These are phyloP conservation scores for Vimba vimba DNA, from an alignment of 2,113 vertebrate genomes.

Conservation along the genomic window DNA sequence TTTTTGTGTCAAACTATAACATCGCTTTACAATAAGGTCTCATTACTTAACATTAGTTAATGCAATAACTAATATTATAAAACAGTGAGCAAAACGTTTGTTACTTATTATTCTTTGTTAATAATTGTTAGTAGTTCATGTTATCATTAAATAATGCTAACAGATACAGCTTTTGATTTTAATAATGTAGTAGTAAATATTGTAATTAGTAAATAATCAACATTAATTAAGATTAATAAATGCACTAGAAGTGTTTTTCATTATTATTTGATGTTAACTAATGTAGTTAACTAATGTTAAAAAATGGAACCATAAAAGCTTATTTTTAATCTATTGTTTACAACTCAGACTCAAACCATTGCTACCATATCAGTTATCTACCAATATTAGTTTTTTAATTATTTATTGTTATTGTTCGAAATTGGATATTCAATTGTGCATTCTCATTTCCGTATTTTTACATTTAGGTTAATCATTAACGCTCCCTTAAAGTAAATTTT, in stretches of 20 bases:
- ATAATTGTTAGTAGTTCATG: too few relatives aligned
- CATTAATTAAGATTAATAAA: not conserved
- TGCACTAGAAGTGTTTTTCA: not conserved
- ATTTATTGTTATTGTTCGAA: not conserved
- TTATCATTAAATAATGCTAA: too few relatives aligned
- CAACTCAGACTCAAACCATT: not conserved
- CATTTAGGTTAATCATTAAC: not conserved
- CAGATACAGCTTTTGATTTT: too few relatives aligned
- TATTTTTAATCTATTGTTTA: too few relatives aligned
- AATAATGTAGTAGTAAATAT: not conserved
- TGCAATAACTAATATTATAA: too few relatives aligned
- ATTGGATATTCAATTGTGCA: not conserved
- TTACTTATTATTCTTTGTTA: too few relatives aligned
- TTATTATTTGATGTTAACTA: not conserved
- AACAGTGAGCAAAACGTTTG: too few relatives aligned
- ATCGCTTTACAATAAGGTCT: too few relatives aligned
- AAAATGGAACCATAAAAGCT: not conserved
- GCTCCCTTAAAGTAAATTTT: not conserved
- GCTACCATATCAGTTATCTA: not conserved
- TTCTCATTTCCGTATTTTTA: not conserved
- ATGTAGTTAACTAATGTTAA: not conserved
- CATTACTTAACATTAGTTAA: too few relatives aligned
- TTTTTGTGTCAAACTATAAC: too few relatives aligned
- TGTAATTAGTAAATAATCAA: not conserved
- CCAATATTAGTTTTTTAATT: not conserved